Evolutionary conservation across 2,888 invertebrate genomes (phyloP).

Genomic region (Argyresthia albistria): DNA sequence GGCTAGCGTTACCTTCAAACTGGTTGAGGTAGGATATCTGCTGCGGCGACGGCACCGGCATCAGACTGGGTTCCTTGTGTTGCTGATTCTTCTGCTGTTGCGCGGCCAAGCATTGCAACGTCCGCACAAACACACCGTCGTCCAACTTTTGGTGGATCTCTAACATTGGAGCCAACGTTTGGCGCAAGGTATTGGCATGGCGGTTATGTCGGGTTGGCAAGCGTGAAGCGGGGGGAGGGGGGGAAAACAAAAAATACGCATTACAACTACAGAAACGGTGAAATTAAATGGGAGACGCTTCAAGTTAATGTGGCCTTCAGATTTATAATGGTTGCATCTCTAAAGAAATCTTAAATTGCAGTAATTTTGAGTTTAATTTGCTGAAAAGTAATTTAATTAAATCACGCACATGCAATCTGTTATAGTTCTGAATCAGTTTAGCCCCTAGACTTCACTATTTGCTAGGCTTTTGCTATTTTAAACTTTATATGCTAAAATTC

Average conservation of each 20-base stretch:
- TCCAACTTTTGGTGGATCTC: slow-evolving; percentile 68
- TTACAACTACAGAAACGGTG: slow-evolving; percentile 67
- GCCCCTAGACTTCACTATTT: no score
- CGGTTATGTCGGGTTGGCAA: slow-evolving; percentile 46
- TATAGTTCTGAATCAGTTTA: no score
- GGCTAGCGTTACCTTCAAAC: slow-evolving; percentile 84
- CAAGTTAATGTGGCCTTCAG: background rate
- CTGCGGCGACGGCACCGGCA: slow-evolving; percentile 97
- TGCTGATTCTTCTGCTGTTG: slow-evolving; percentile 66
- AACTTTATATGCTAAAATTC: no score
- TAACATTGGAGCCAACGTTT: slow-evolving; percentile 5
- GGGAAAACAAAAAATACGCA: slow-evolving; percentile 69
- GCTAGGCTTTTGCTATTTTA: no score
- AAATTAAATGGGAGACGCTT: background rate
- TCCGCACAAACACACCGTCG: slow-evolving; percentile 69
- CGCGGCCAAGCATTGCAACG: slow-evolving; percentile 68
- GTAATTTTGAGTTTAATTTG: no score
- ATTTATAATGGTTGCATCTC: no score
- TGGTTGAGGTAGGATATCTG: slow-evolving; percentile 96
- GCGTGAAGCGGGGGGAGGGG: slow-evolving; percentile 60
- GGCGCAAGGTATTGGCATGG: no score
- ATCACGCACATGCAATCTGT: no score
- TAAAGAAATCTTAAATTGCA: no score
- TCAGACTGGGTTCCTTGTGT: slow-evolving; percentile 88
- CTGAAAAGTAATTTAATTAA: no score